Conservation (phyloP, 2,113 vertebrate genomes). For the Laticauda colubrina region DNA sequence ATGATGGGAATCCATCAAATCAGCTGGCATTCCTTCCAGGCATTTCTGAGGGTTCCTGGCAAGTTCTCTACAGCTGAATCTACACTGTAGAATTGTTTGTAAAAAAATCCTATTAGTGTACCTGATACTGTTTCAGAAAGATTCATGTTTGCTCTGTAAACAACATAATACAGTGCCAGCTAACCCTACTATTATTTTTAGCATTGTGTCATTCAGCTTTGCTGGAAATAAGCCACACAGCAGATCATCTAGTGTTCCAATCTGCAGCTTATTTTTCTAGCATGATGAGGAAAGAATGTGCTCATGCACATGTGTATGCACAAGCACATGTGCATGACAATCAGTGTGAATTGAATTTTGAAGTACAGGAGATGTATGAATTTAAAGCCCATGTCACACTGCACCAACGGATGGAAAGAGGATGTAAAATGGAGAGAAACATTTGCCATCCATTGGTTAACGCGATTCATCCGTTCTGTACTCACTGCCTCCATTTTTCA, state of each 20-base stretch:
- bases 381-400: neutral
- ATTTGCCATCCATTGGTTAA: too few relatives aligned
- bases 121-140: rapidly evolving
- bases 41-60: slow-evolving; percentile 4
- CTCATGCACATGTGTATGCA: neutral
- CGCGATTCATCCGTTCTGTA: too few relatives aligned
- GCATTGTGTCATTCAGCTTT: neutral
- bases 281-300: neutral
- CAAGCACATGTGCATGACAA: neutral
- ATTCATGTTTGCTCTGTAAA: neutral
- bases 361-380: neutral
- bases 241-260: rapidly evolving
- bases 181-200: neutral
- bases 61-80: neutral
- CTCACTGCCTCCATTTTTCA: too few relatives aligned
- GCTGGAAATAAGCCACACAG: neutral
- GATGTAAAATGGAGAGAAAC: too few relatives aligned
- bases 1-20: neutral
- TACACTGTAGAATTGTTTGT: rapidly evolving
- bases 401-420: too few relatives aligned
- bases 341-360: neutral
- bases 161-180: neutral
- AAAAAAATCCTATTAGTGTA: neutral
- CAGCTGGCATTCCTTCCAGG: neutral
- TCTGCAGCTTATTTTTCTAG: neutral